Conservation (phyloP, 2,888 invertebrate species). For the Netelia fuscicornis region DNA sequence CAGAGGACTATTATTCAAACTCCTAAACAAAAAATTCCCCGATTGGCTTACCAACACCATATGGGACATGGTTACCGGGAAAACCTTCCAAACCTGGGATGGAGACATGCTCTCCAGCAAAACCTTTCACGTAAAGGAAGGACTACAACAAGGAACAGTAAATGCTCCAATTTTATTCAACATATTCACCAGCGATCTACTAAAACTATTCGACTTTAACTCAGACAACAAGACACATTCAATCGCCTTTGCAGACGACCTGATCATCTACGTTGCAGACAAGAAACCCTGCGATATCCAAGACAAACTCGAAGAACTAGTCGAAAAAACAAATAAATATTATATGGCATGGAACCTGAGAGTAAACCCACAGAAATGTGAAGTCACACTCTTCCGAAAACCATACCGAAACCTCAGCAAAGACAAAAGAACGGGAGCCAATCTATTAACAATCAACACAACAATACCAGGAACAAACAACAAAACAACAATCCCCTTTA, state of each 20-base stretch:
- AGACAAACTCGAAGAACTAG: conserved; percentile 8
- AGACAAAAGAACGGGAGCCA: background rate
- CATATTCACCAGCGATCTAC: background rate
- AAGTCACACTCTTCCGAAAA: background rate
- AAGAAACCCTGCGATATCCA: background rate
- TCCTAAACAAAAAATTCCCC: background rate
- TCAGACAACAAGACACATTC: background rate
- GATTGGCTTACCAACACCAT: background rate
- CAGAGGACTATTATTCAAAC: background rate
- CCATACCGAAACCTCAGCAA: background rate
- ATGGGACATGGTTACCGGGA: conserved; percentile 19
- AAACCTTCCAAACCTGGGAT: conserved; percentile 25
- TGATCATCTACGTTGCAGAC: background rate
- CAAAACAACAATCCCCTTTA: background rate
- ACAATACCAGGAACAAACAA: conserved; percentile 1
- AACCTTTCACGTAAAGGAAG: background rate
- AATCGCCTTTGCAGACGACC: background rate
- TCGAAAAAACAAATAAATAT: background rate
- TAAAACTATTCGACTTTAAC: background rate
- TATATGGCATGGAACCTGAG: background rate
- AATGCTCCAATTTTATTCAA: conserved; percentile 6
- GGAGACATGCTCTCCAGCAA: background rate
- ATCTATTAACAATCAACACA: too few species aligned
- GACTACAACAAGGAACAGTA: background rate
- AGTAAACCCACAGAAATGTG: conserved; percentile 16